Base-by-base conservation (phyloP, 1,140 invertebrate genomes). In the Pachypeltis micranthus region DNA sequence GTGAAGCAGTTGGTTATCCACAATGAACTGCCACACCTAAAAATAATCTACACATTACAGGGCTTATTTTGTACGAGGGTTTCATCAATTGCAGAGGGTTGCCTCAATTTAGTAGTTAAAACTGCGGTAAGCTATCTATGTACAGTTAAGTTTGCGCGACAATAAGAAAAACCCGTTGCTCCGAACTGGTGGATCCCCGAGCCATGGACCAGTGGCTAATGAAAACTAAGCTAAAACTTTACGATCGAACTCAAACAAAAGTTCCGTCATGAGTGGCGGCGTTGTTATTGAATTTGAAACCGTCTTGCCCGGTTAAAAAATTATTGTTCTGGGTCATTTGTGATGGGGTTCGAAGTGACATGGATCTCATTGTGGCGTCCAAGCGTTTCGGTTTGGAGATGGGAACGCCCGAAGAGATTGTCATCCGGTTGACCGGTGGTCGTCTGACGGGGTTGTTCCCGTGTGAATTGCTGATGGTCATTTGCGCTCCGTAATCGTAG, bases 101-200 rank as follows among this genome's bases (percentile, higher is more conserved):
- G 23, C 23, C 47, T 51, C 47, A 51, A 51, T 21, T 51, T 51
- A 51, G 47, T 51, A 21, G 12, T 51, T 7, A 7, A 39, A 51
- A 51, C 47, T n/a, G 47, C 21, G 10, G 47, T 51, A 51, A 51
- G 47, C 47, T 51, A 51, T 7, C 23, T 51, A 51, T 51, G 7
- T 51, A 51, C 47, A 51, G 10, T 57, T 12, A 27, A 14, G 21
- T 54, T 54, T 59, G 29, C 26, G 57, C 57, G 57, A 59, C 28
- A 59, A 59, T 59, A 59, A 31, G 34, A 59, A 47, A 59, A 51
- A 64, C 63, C 63, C 63, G 63, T 64, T 64, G 63, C 63, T 64
- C 63, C 63, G 63, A 64, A 64, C 63, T 64, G 54, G 55, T 63
- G 55, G 62, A 63, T 63, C 62, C 62, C 55, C 47, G 44, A 62